Evolutionary conservation across 2,113 vertebrate genomes (phyloP), one percentile per base, ranked within the genome.

Genomic region (Maccullochella peelii): DNA sequence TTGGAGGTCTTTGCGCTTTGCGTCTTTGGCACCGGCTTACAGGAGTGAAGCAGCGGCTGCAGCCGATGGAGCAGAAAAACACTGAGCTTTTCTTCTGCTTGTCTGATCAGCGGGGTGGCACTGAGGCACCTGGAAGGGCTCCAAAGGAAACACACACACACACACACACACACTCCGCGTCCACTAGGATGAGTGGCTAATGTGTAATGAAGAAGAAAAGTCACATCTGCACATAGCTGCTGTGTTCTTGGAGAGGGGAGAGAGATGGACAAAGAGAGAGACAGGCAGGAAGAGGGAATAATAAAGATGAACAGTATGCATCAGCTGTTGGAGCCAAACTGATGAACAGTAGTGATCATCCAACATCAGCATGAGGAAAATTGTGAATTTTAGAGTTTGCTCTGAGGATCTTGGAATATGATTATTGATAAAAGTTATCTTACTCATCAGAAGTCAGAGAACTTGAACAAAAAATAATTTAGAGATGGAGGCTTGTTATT

Each of bases 61-160:
- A 90, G 83, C 94, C 92, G 86, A 91, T 88, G 92, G 93, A 91
- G 95, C 95, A 96, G 96, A 98, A 98, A 97, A 97, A 95, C 94
- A 95, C 95, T 21, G 77, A 94, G 94, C 93, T 96, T 97, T 95
- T 94, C 96, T 94, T 94, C 93, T 95, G 94, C 92, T 94, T 94
- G 91, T 95, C 91, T 95, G 94, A 95, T 93, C 86, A 88, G 80
- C 79, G 27, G n/a, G 86, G 86, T 82, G 77, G 87, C 92, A 87
- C 76, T 75, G 86, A 89, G 90, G 87, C 44, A 94, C 93, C 95
- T 96, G 94, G 94, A 96, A 93, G 47, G 76, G 82, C 93, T 95
- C 95, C 94, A 95, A 76, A 78, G 68, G 61, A 78, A 83, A 79
- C 78, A 70, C 77, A 80, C 80, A 78, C 70, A 59, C 75, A 6